phyloP scores from a whole-genome alignment of 2,113 vertebrate species.

The Dasyprocta punctata region DNA sequence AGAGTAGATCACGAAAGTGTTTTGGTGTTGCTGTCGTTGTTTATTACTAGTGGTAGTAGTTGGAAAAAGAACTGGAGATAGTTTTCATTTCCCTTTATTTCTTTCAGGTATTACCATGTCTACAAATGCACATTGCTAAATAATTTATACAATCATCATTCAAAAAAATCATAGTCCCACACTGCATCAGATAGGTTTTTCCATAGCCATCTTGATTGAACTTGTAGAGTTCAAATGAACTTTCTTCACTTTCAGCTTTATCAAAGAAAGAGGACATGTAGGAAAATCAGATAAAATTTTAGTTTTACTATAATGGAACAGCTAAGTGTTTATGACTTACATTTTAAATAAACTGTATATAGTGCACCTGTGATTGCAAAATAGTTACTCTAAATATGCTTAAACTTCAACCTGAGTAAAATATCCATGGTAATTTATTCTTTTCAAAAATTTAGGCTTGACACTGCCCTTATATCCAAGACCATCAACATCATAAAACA shows the following conservation, averaged over 20 bases:
- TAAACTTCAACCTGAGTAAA: neutral
- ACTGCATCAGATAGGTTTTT: neutral
- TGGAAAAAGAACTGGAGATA: neutral
- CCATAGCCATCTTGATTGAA: neutral
- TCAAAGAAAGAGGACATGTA: neutral
- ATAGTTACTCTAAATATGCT: neutral
- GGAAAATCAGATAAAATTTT: neutral
- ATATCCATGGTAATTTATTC: neutral
- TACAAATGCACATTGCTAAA: neutral
- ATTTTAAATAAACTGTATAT: neutral
- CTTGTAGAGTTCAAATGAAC: neutral
- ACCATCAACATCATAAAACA: neutral
- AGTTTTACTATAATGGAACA: neutral
- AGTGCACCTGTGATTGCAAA: neutral
- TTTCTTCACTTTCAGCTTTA: neutral
- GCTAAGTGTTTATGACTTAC: neutral
- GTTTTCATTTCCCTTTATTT: neutral
- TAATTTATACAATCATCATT: neutral
- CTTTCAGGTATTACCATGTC: neutral
- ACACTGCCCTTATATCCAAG: neutral
- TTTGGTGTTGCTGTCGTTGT: too few relatives aligned
- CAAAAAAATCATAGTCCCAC: neutral
- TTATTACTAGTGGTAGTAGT: neutral
- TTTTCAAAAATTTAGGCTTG: neutral
- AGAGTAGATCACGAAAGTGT: neutral